Evolutionary conservation across 2,888 invertebrate species (phyloP).

Genomic region (Nomada fucata): DNA sequence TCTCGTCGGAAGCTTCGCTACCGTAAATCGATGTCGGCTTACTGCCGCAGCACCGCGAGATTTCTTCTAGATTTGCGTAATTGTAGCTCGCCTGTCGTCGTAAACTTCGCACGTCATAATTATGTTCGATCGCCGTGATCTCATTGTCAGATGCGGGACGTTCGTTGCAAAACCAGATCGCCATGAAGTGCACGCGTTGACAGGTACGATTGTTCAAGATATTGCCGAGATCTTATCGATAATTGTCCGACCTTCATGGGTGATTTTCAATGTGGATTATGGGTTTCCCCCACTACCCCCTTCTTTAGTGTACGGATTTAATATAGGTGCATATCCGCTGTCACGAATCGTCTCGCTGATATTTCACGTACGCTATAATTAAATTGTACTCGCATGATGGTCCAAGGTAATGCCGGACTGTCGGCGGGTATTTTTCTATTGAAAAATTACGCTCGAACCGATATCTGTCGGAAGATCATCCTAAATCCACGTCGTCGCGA

Average conservation of each 20-base stretch:
- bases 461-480: conserved; percentile 13
- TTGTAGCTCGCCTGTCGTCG: neutral
- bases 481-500: neutral
- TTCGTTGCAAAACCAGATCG: conserved; percentile 7
- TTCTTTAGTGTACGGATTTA: neutral
- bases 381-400: conserved; percentile 13
- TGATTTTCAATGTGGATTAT: neutral
- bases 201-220: conserved; percentile 17
- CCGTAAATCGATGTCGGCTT: neutral
- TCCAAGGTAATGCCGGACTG: conserved; percentile 17
- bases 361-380: conserved; percentile 17
- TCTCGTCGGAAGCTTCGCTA: neutral
- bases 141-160: conserved; percentile 7
- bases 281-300: neutral
- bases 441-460: neutral
- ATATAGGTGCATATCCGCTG: conserved; percentile 6
- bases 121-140: conserved; percentile 1
- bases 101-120: neutral
- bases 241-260: conserved; percentile 25
- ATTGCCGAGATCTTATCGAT: conserved; percentile 28
- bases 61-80: neutral
- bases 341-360: conserved; percentile 21
- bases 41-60: neutral
- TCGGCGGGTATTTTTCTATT: neutral
- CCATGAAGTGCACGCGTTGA: conserved; percentile 3